Conservation (phyloP, 2,797 vertebrate genomes). For the Takifugu rubripes region DNA sequence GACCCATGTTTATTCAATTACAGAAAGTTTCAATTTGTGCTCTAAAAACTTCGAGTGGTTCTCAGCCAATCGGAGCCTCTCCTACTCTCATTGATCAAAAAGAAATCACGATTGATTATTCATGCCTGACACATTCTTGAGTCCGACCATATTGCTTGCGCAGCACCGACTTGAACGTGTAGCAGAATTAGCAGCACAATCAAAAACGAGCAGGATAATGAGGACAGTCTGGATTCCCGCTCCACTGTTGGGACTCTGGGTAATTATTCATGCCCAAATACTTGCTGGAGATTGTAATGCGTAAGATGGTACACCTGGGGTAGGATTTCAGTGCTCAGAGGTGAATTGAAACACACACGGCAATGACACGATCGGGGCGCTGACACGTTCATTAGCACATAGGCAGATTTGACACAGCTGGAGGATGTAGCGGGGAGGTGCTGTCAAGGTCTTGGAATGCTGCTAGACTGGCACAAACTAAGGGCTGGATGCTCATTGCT, state of each 20-base stretch:
- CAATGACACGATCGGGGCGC: constrained; percentile 69
- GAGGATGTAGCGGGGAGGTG: constrained; percentile 70
- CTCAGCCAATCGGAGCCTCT: background rate
- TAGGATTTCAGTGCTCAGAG: constrained; percentile 61
- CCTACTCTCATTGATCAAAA: constrained; percentile 2
- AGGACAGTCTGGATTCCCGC: constrained; percentile 32
- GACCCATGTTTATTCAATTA: background rate
- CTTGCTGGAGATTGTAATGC: constrained; percentile 53
- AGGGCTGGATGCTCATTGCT: constrained; percentile 73
- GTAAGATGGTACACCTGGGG: constrained; percentile 64
- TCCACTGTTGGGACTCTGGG: constrained; percentile 24
- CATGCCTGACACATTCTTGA: background rate
- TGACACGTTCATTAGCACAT: constrained; percentile 75
- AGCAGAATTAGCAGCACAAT: constrained; percentile 25
- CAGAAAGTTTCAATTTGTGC: background rate
- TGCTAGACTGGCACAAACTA: constrained; percentile 76
- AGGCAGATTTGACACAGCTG: constrained; percentile 75
- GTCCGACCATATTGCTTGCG: constrained; percentile 4
- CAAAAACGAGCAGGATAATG: constrained; percentile 34
- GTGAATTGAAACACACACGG: constrained; percentile 74
- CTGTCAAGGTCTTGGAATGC: constrained; percentile 78
- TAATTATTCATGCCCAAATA: constrained; percentile 62
- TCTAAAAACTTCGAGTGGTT: background rate
- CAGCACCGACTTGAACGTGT: constrained; percentile 21
- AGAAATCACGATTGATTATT: background rate